phyloP scores from a whole-genome alignment of 2,888 invertebrate genomes.

The Cephonodes hylas region DNA sequence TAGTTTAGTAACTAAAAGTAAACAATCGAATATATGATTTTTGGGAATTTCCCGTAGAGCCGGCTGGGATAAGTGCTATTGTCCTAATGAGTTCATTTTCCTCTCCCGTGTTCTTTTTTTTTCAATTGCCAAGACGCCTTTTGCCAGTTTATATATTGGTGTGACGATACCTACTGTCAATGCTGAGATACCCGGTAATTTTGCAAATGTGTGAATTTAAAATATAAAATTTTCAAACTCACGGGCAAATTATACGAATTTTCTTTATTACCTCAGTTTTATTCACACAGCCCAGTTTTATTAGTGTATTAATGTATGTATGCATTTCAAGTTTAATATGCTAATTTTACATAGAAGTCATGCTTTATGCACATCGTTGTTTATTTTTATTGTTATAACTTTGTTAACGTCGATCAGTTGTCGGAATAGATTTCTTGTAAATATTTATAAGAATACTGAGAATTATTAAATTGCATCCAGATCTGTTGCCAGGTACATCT shows the following conservation, averaged over 20 bases:
- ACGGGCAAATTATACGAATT: neutral
- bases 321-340: neutral
- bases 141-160: too few relatives aligned
- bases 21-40: too few relatives aligned
- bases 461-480: too few relatives aligned
- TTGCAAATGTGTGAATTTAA: neutral
- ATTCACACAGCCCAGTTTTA: neutral
- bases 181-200: too few relatives aligned
- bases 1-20: too few relatives aligned
- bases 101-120: too few relatives aligned
- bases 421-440: neutral
- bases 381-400: neutral
- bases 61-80: too few relatives aligned
- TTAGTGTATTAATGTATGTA: neutral
- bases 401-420: neutral
- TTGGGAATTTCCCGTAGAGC: too few relatives aligned
- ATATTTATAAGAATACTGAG: too few relatives aligned
- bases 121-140: too few relatives aligned
- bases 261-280: neutral
- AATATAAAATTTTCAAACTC: neutral
- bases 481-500: too few relatives aligned
- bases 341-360: neutral
- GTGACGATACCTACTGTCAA: neutral
- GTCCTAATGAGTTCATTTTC: too few relatives aligned
- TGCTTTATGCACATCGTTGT: neutral